These are phyloP conservation scores for Charanyca ferruginea DNA, from an alignment of 2,888 invertebrate species.

Conservation along the genomic window DNA sequence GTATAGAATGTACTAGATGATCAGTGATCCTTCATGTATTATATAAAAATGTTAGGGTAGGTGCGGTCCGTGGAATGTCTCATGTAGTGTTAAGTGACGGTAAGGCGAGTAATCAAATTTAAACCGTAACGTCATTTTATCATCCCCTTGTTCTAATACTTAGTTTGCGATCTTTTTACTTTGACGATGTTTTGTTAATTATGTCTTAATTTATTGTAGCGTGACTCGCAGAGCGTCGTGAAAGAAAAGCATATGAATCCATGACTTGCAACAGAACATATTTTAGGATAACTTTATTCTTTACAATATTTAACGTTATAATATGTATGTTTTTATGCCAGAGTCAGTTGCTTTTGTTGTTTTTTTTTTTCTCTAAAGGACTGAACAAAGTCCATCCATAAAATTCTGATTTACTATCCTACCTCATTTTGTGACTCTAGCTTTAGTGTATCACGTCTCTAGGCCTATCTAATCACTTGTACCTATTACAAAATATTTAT, in stretches of 20 bases:
- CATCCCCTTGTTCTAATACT: constrained; percentile 32
- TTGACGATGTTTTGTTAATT: constrained; percentile 32
- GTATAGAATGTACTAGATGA: constrained; percentile 63
- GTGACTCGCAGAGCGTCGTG: constrained; percentile 24
- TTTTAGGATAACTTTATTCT: constrained; percentile 48
- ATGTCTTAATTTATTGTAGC: constrained; percentile 55
- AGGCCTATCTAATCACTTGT: constrained; percentile 67
- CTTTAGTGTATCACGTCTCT: constrained; percentile 77
- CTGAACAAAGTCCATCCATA: constrained; percentile 77
- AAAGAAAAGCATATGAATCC: constrained; percentile 51
- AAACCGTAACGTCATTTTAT: constrained; percentile 56
- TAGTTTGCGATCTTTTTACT: constrained; percentile 31
- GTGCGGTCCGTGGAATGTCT: constrained; percentile 79
- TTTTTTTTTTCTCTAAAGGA: constrained; percentile 65
- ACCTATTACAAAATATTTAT: constrained; percentile 70
- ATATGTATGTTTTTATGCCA: constrained; percentile 48
- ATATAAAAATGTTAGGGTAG: constrained; percentile 69
- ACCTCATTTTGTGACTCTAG: constrained; percentile 88
- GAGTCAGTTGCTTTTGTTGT: constrained; percentile 61
- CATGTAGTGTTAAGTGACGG: constrained; percentile 66
- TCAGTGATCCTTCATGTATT: constrained; percentile 67
- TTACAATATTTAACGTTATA: constrained; percentile 32
- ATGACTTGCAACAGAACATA: constrained; percentile 58
- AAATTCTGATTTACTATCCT: constrained; percentile 83
- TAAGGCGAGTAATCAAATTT: constrained; percentile 54